Evolutionary conservation across 2,797 vertebrate genomes (phyloP).

Genomic region (Threskiornis aethiopicus): DNA sequence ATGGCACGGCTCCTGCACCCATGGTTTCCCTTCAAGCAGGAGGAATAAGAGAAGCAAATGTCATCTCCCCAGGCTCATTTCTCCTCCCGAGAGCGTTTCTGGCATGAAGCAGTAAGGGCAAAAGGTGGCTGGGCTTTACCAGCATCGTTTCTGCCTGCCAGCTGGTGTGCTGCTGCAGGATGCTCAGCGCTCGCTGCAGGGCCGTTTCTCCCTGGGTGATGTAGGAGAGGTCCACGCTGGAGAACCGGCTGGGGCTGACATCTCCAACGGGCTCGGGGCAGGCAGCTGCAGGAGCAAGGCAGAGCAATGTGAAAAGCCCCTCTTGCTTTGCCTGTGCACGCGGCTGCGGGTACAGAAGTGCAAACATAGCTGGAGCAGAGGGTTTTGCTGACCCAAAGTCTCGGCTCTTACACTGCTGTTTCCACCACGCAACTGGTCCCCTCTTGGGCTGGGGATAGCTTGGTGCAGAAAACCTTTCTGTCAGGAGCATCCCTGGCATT

Average conservation of each 20-base stretch:
- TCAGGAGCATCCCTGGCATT: neutral
- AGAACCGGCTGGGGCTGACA: neutral
- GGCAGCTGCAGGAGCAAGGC: neutral
- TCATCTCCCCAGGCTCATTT: neutral
- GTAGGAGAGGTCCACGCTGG: constrained; percentile 42
- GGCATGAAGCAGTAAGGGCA: neutral
- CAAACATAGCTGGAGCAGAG: neutral
- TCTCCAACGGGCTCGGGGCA: neutral
- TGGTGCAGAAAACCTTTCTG: neutral
- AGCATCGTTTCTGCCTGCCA: constrained; percentile 74
- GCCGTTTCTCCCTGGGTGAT: constrained; percentile 73
- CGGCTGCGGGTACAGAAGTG: neutral
- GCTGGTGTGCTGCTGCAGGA: constrained; percentile 70
- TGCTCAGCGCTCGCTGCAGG: constrained; percentile 74
- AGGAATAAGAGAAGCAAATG: neutral
- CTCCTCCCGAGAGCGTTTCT: neutral
- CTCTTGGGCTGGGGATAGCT: neutral
- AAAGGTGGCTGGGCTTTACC: constrained; percentile 51
- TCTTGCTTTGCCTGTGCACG: rapidly evolving
- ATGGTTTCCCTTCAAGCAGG: neutral
- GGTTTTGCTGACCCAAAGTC: neutral
- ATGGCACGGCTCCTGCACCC: rapidly evolving
- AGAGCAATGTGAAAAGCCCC: neutral
- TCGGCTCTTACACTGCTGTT: neutral
- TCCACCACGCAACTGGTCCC: neutral